Conservation (phyloP, 2,888 invertebrate species). For the Steromphala cineraria region DNA sequence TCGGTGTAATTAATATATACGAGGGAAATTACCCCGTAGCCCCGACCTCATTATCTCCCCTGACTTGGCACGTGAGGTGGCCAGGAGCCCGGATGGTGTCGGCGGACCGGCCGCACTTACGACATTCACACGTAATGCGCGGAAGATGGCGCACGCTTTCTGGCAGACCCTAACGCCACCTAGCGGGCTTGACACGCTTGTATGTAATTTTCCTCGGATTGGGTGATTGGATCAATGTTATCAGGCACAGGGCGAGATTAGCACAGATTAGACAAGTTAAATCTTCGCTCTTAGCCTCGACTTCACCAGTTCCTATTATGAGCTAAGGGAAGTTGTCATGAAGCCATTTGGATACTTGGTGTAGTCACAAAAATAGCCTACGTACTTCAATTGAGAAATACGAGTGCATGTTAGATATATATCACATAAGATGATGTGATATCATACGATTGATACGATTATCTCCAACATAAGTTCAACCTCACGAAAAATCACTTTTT, state of each 20-base stretch:
- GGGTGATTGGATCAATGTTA: constrained; percentile 17
- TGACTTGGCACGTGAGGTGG: constrained; percentile 6
- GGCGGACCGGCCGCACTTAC: constrained; percentile 13
- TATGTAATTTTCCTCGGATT: constrained; percentile 18
- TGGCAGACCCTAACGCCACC: not conserved
- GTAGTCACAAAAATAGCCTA: no score
- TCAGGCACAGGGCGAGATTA: not conserved
- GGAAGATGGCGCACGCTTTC: not conserved
- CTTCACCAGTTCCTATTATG: no score
- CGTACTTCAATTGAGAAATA: no score
- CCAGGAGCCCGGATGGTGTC: constrained; percentile 12
- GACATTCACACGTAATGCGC: not conserved
- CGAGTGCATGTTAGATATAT: no score
- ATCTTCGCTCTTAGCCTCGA: not conserved
- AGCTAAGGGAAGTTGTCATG: no score
- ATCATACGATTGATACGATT: no score
- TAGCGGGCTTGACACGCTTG: not conserved
- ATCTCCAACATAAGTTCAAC: no score
- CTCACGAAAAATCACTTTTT: no score
- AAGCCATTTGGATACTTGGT: no score
- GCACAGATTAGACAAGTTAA: constrained; percentile 14
- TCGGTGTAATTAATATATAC: constrained; percentile 18
- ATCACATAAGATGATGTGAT: no score
- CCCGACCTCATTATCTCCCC: constrained; percentile 14
- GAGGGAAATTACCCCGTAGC: constrained; percentile 16